Percentiles rank a stretch among this genome's conserved stretches.
Conservation (phyloP, 2,888 invertebrate species). For the Brachyptera risi region DNA sequence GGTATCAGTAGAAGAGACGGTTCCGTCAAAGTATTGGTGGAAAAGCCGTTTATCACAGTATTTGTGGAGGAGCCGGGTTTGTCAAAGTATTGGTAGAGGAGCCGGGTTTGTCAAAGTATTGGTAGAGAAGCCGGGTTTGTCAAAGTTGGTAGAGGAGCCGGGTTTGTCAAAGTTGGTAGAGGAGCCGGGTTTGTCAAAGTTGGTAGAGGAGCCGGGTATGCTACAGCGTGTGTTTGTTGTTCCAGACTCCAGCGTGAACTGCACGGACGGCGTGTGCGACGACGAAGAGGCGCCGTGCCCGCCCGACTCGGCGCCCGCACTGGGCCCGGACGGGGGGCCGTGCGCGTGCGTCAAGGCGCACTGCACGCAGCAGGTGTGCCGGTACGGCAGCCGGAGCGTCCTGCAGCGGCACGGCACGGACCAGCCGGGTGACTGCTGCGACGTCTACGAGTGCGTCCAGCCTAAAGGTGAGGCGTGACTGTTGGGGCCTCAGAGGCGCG, state of each 20-base stretch:
- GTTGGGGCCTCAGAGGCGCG: too few relatives aligned
- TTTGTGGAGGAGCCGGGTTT: too few relatives aligned
- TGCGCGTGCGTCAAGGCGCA: constrained; percentile 34
- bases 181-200: not conserved
- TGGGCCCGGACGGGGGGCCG: constrained; percentile 28
- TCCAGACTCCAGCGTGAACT: constrained; percentile 17
- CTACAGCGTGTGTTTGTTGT: not conserved
- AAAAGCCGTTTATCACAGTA: too few relatives aligned
- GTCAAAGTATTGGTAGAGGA: too few relatives aligned
- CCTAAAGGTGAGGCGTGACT: constrained; percentile 36
- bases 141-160: not conserved
- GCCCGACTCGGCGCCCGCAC: constrained; percentile 35
- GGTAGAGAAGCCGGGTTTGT: too few relatives aligned
- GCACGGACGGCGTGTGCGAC: constrained; percentile 26
- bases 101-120: too few relatives aligned
- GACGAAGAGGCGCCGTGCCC: constrained; percentile 36
- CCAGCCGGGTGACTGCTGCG: constrained; percentile 42
- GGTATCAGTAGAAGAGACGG: too few relatives aligned
- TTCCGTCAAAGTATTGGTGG: too few relatives aligned
- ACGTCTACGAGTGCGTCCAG: constrained; percentile 38
- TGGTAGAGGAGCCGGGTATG: not conserved
- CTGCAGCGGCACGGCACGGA: constrained; percentile 36
- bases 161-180: not conserved
- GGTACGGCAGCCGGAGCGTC: constrained; percentile 28
- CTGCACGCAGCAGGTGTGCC: constrained; percentile 36